Conservation (phyloP, 2,888 invertebrate genomes). For the Corbicula japonica region DNA sequence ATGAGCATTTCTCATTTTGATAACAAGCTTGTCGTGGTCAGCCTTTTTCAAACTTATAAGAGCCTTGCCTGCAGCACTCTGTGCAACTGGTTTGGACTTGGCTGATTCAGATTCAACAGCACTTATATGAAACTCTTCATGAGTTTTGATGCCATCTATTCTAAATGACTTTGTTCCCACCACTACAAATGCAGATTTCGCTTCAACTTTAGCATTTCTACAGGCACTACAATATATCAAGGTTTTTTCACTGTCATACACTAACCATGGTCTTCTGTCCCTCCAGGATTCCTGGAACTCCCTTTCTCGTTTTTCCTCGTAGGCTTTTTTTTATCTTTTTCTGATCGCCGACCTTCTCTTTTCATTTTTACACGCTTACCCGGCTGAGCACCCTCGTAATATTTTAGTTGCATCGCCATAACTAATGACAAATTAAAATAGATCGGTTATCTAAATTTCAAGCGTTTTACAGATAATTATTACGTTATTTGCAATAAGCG, state of each 20-base stretch:
- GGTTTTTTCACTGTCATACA: constrained; percentile 6
- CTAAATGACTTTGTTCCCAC: constrained; percentile 18
- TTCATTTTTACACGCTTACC: too few relatives aligned
- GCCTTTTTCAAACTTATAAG: constrained; percentile 5
- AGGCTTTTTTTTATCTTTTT: neutral
- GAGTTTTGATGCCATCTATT: constrained; percentile 14
- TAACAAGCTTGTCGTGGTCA: neutral
- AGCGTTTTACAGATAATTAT: too few relatives aligned
- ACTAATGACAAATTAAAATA: too few relatives aligned
- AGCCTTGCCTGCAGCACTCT: neutral
- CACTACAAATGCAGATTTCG: neutral
- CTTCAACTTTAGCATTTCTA: neutral
- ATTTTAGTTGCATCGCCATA: too few relatives aligned
- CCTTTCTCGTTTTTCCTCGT: constrained; percentile 11
- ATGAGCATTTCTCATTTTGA: constrained; percentile 25
- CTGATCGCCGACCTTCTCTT: too few relatives aligned
- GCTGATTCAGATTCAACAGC: neutral
- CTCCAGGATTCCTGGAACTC: neutral
- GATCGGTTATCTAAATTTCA: too few relatives aligned
- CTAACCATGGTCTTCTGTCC: constrained; percentile 5
- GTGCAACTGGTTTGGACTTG: neutral
- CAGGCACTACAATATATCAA: constrained; percentile 20
- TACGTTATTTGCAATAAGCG: too few relatives aligned
- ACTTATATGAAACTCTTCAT: constrained; percentile 19
- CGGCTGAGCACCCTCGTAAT: too few relatives aligned